Base-by-base conservation (phyloP, 1,140 invertebrate species). In the Drosophila paulistorum region DNA sequence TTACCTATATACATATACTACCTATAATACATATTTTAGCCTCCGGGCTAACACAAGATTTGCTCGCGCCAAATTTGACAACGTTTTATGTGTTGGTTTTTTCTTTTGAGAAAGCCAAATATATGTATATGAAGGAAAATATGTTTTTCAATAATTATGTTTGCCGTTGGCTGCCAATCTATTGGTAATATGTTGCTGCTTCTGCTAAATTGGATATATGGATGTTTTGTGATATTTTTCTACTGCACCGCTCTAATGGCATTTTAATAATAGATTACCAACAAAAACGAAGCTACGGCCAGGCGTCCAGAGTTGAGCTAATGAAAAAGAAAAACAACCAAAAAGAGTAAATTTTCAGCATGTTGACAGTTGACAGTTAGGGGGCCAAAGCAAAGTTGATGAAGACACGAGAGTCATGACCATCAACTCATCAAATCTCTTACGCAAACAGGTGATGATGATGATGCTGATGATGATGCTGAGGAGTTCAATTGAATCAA, bases 261-360 rank as follows among this genome's bases (percentile, higher is more conserved):
- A 84, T 87, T 87, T 87, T 87, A 87, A 87, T 87, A 87, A 87
- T 89, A 89, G 79, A 87, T 87, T 87, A 83, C 80, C 84, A 79
- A 87, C 82, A 83, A 87, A 68, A 66, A 69, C 33, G 59, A 69
- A 71, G 63, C 75, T 72, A 11, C 10, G 41, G 45, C 45, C 23
- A 0, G 45, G 57, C 64, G 83, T 75, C 83, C 66, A 68, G 55
- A 89, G 83, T 67, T 23, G 17, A 51, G 20, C 83, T 87, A 79
- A 83, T 84, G 77, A 77, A 51, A 39, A 54, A 33, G 55, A 54
- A 61, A 68, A 67, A 77, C 30, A 30, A 30, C 37, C 37, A 69
- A 78, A 77, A 71, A 70, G 58, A 67, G 45, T 48, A 9, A 23
- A 14, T 35, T 54, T 48, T 4, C 62, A 65, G 14, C 62, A 30